phyloP scores from a whole-genome alignment of 2,888 invertebrate species.

The Agrilus biguttatus region DNA sequence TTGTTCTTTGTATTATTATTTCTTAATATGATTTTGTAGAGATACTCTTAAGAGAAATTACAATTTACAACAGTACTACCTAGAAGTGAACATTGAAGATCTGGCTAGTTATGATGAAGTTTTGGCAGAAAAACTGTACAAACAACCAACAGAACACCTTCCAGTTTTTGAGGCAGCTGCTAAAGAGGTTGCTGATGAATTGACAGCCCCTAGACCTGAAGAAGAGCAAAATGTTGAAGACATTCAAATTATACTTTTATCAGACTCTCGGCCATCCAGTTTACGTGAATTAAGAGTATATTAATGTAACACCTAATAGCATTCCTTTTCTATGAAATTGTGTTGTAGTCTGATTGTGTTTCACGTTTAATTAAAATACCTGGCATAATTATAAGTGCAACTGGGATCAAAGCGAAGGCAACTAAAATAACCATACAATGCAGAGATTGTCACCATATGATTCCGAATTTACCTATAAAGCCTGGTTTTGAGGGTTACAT shows the following conservation, averaged over 20 bases:
- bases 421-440: conserved; percentile 93
- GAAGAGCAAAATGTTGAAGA: conserved; percentile 81
- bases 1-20: background rate
- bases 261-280: conserved; percentile 67
- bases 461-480: conserved; percentile 79
- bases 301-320: background rate
- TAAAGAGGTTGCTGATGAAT: conserved; percentile 90
- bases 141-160: conserved; percentile 84
- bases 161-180: conserved; percentile 94
- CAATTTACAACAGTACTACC: conserved; percentile 72
- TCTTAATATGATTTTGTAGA: conserved; percentile 36
- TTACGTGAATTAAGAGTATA: conserved; percentile 74
- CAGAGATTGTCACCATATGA: conserved; percentile 77
- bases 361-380: conserved; percentile 88
- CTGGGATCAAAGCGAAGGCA: conserved; percentile 90
- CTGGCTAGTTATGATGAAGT: conserved; percentile 86
- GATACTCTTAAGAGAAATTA: conserved; percentile 89
- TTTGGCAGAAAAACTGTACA: conserved; percentile 79
- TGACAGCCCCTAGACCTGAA: conserved; percentile 83
- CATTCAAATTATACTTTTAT: conserved; percentile 79
- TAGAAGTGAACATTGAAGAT: conserved; percentile 90
- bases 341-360: conserved; percentile 73
- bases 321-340: conserved; percentile 4
- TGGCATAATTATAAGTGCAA: conserved; percentile 89
- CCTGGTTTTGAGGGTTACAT: conserved; percentile 94